Percentiles rank a stretch among this genome's conserved stretches.
phyloP scores from a whole-genome alignment of 1,140 invertebrate species.

The Notospermus geniculatus region DNA sequence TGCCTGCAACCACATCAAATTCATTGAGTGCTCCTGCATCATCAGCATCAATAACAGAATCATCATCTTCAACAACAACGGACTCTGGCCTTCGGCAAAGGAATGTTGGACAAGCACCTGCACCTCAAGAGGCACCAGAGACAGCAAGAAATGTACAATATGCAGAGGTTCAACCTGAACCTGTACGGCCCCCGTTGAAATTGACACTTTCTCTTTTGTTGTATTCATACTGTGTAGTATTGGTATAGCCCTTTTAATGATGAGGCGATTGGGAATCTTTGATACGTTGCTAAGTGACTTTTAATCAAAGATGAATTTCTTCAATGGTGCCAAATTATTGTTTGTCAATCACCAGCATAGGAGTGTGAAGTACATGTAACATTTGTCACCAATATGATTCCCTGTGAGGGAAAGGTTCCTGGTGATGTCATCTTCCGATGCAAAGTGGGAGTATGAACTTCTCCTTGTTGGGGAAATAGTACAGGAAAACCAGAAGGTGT shows the following conservation, averaged over 20 bases:
- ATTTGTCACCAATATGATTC: no score
- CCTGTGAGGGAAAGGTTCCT: no score
- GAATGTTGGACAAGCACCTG: not conserved
- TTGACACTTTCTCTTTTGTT: slow-evolving; percentile 1
- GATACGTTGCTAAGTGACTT: not conserved
- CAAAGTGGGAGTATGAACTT: no score
- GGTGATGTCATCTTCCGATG: no score
- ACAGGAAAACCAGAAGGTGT: no score
- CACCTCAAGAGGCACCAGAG: not conserved
- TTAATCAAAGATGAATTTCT: not conserved
- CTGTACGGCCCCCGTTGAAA: not conserved
- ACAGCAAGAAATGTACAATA: not conserved
- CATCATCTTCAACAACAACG: no score
- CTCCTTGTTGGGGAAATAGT: no score
- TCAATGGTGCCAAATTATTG: no score
- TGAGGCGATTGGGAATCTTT: not conserved
- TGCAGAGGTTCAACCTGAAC: not conserved
- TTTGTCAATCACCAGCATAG: no score
- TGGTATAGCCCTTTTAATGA: not conserved
- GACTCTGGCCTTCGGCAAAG: not conserved
- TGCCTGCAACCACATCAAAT: not conserved
- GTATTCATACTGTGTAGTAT: slow-evolving; percentile 7
- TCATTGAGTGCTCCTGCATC: not conserved
- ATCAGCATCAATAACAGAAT: no score
- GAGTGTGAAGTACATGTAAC: no score